These are phyloP conservation scores for Cephus pygmeus DNA, from an alignment of 2,888 invertebrate species.

Conservation along the genomic window DNA sequence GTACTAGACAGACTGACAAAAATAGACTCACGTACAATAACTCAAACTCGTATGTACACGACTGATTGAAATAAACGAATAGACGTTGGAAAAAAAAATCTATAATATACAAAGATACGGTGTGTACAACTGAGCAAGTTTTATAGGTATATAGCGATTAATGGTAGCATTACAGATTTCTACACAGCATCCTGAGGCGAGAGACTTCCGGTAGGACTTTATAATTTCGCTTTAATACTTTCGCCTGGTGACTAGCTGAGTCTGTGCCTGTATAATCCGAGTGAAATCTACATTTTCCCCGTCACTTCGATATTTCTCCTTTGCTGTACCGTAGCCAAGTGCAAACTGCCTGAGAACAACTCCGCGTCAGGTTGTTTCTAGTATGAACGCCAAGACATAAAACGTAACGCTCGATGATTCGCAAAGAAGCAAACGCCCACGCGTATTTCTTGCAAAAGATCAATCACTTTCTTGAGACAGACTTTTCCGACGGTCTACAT, in stretches of 20 bases:
- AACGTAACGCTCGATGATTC: conserved; percentile 1
- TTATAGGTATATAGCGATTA: neutral
- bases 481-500: neutral
- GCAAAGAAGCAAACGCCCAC: neutral
- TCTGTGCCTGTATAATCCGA: no score
- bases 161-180: neutral
- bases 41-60: neutral
- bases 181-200: neutral
- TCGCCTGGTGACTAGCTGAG: neutral
- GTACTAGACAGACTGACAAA: neutral
- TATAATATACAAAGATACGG: neutral
- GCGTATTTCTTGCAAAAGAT: neutral
- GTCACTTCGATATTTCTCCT: neutral
- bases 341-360: neutral
- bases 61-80: neutral
- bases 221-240: neutral
- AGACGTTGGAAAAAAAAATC: no score
- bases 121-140: neutral
- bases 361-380: neutral
- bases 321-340: neutral
- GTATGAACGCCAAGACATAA: neutral
- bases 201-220: neutral
- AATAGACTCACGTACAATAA: neutral
- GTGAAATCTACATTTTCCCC: neutral
- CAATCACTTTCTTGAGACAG: neutral